Conservation (phyloP, 2,888 invertebrate species). For the Calliphora vomitoria region DNA sequence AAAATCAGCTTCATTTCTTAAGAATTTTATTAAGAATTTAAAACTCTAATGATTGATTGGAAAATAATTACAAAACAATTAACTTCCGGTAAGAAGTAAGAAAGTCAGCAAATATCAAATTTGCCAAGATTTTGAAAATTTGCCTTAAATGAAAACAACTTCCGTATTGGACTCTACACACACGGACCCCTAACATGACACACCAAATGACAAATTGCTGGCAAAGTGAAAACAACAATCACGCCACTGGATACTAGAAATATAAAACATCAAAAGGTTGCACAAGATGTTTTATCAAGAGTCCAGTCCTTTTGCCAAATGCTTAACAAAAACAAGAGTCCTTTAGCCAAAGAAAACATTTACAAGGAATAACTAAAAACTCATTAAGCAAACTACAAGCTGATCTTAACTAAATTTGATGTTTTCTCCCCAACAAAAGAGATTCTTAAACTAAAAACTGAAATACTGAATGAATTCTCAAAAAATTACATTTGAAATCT, state of each 20-base stretch:
- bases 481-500: conserved; percentile 1
- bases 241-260: conserved; percentile 64
- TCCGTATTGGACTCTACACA: conserved; percentile 51
- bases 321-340: background rate
- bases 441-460: background rate
- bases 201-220: conserved; percentile 22
- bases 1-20: background rate
- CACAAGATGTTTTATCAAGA: conserved; percentile 53
- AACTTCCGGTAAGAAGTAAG: conserved; percentile 54
- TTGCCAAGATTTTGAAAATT: conserved; percentile 2
- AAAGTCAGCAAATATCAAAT: background rate
- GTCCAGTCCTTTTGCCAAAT: background rate
- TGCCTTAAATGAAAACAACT: conserved; percentile 38
- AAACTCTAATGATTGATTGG: conserved; percentile 30
- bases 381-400: background rate
- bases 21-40: background rate
- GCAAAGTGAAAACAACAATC: conserved; percentile 54
- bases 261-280: conserved; percentile 1
- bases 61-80: conserved; percentile 60
- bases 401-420: too few relatives aligned
- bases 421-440: background rate
- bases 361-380: background rate
- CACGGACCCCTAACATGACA: too few relatives aligned
- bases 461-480: too few relatives aligned
- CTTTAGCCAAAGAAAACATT: background rate